These are phyloP conservation scores for Osmerus mordax DNA, from an alignment of 2,113 vertebrate species.

Conservation along the genomic window DNA sequence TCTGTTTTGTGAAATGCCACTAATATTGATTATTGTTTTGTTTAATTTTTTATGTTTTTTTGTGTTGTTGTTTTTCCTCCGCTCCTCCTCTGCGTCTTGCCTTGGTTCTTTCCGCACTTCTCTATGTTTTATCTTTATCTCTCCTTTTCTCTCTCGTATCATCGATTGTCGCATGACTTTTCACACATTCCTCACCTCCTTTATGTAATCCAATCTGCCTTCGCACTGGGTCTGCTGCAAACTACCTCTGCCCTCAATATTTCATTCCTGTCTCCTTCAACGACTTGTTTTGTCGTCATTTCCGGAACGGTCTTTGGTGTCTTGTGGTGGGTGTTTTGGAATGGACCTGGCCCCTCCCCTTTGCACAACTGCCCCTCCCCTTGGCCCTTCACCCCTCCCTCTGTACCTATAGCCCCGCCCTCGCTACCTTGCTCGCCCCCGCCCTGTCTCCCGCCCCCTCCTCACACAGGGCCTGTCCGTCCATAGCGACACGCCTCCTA, in stretches of 20 bases:
- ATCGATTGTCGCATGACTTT: not conserved
- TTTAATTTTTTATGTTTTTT: slow-evolving; percentile 70
- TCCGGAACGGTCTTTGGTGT: slow-evolving; percentile 28
- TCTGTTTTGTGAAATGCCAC: slow-evolving; percentile 68
- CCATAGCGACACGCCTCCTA: slow-evolving; percentile 80
- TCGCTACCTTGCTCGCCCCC: slow-evolving; percentile 85
- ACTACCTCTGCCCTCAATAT: not conserved
- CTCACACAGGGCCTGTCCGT: slow-evolving; percentile 87
- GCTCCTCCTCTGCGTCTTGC: slow-evolving; percentile 31
- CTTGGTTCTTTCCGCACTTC: not conserved
- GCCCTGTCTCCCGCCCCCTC: slow-evolving; percentile 83
- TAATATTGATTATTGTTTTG: slow-evolving; percentile 76
- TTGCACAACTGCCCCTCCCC: slow-evolving; percentile 63
- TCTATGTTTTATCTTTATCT: not conserved
- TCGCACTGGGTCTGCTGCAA: slow-evolving; percentile 18
- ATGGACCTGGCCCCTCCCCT: slow-evolving; percentile 58
- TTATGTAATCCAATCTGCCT: slow-evolving; percentile 11
- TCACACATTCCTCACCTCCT: slow-evolving; percentile 8
- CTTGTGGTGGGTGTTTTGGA: slow-evolving; percentile 29
- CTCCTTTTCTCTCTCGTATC: slow-evolving; percentile 27
- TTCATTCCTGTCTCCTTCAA: slow-evolving; percentile 21
- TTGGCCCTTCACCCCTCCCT: slow-evolving; percentile 54
- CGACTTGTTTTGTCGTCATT: slow-evolving; percentile 9
- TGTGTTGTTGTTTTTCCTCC: slow-evolving; percentile 38
- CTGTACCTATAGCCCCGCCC: slow-evolving; percentile 74